Base-by-base conservation (phyloP, 2,113 vertebrate genomes). In the Lepisosteus oculatus region DNA sequence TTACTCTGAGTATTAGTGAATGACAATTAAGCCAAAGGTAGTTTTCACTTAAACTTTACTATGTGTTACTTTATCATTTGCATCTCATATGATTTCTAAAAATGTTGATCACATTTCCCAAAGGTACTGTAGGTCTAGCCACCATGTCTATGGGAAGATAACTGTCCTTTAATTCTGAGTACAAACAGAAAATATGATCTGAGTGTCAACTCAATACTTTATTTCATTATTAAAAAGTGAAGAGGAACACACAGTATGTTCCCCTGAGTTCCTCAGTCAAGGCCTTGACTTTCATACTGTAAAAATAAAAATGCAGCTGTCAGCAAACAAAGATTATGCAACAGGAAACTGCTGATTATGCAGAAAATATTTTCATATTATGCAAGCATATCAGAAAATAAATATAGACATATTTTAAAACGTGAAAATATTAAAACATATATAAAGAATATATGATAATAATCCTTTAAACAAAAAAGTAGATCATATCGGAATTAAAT, bases 281-380 rank as follows among this genome's bases (percentile, higher is more conserved):
- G 13, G 45, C 45, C 64, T 12, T n/a, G 64, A 66, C 64, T 66
- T 44, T n/a, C 43, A 43, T n/a, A 8, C 43, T n/a, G 44, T 2
- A 45, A 13, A 66, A 47, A 66, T 72, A 72, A 64, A 70, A 66
- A 65, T 44, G 17, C 43, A 41, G 55, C 61, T 66, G 72, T 73
- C 45, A 67, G 43, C 63, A 8, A 41, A 62, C 55, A 13, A 56
- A 47, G 41, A 65, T 65, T 65, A 41, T 67, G 43, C 64, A 42
- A 67, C 51, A 44, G 57, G n/a, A 67, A 70, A 41, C 5, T 62
- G 55, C 70, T 72, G 61, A 71, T 73, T 75, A 55, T 43, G 64
- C 70, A 66, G 43, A 63, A 54, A 9, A 57, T 11, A 56, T 68
- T 57, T 57, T 17, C 9, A 77, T 77, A 70, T 74, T 44, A 43